Conservation (phyloP, 2,888 invertebrate genomes). For the Clunio marinus region DNA sequence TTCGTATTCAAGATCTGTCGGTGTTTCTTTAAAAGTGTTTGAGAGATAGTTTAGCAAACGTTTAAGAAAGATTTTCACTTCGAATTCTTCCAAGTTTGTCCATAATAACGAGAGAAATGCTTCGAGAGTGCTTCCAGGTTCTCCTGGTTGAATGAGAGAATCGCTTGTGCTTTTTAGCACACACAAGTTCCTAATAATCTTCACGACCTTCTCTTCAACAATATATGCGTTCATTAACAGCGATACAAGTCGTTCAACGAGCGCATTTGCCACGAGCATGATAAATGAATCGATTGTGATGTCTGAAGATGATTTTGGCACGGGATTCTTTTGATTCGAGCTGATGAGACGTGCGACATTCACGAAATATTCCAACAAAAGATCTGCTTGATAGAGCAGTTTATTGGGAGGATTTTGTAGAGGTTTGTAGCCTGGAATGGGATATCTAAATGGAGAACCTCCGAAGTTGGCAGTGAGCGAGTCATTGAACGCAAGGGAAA, state of each 20-base stretch:
- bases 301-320: not conserved
- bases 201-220: slow-evolving; percentile 64
- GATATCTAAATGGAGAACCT: slow-evolving; percentile 62
- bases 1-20: slow-evolving; percentile 47
- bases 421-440: slow-evolving; percentile 62
- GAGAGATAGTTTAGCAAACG: slow-evolving; percentile 40
- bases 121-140: slow-evolving; percentile 46
- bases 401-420: slow-evolving; percentile 56
- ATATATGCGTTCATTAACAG: slow-evolving; percentile 63
- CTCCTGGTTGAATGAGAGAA: slow-evolving; percentile 43
- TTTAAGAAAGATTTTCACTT: slow-evolving; percentile 47
- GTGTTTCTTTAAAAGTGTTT: slow-evolving; percentile 43
- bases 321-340: slow-evolving; percentile 42
- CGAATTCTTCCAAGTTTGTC: slow-evolving; percentile 49
- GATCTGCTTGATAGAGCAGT: slow-evolving; percentile 45
- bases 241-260: slow-evolving; percentile 60
- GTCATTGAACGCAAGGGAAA: slow-evolving; percentile 72
- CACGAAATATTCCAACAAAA: slow-evolving; percentile 46
- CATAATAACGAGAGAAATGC: slow-evolving; percentile 48
- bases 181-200: slow-evolving; percentile 47
- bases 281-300: slow-evolving; percentile 53
- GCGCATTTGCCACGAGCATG: slow-evolving; percentile 54
- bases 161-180: slow-evolving; percentile 42
- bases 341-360: slow-evolving; percentile 47
- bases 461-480: slow-evolving; percentile 77